phyloP scores from a whole-genome alignment of 2,113 vertebrate genomes.

The Nyctibius bracteatus region DNA sequence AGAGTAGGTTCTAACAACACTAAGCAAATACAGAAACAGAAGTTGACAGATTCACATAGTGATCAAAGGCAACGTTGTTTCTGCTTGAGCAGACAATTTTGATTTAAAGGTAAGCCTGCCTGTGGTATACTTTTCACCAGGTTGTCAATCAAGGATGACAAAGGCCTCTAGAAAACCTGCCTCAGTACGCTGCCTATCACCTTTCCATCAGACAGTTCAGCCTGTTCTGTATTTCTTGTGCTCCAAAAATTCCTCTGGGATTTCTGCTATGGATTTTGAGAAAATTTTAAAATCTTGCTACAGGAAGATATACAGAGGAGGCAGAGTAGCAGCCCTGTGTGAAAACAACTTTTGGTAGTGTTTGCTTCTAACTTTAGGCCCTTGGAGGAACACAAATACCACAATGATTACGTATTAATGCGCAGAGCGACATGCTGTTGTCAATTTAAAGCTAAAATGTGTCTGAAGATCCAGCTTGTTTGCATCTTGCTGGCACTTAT shows the following conservation, averaged over 20 bases:
- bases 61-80: not conserved
- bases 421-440: not conserved
- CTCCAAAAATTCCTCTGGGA: not conserved
- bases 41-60: not conserved
- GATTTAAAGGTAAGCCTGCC: not conserved
- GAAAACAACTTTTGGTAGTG: not conserved
- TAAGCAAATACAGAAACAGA: not conserved
- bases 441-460: not conserved
- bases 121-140: not conserved
- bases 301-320: not conserved
- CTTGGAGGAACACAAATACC: not conserved
- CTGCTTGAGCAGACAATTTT: not conserved
- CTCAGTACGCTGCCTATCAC: not conserved
- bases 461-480: not conserved
- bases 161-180: not conserved
- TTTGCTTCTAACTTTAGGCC: conserved; percentile 12
- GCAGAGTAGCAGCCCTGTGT: not conserved
- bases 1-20: not conserved
- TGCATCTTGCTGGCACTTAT: not conserved
- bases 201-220: not conserved
- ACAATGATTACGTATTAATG: not conserved
- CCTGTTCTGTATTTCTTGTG: not conserved
- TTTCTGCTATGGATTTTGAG: not conserved
- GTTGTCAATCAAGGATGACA: not conserved
- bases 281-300: not conserved